Evolutionary conservation across 2,888 invertebrate species (phyloP).

Genomic region (Hermodice carunculata): DNA sequence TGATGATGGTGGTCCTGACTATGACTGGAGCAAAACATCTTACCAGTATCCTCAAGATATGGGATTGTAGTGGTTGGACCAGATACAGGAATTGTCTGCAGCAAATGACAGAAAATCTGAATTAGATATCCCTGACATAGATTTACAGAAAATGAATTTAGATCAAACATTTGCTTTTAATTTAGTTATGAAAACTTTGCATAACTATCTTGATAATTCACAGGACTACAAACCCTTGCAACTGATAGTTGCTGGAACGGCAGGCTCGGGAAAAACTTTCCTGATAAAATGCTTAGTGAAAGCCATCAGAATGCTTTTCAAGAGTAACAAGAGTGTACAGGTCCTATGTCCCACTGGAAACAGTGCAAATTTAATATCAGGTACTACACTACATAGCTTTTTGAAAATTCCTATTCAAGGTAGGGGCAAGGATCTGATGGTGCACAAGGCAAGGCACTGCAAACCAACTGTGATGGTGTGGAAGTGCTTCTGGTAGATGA

Average conservation of each 20-base stretch:
- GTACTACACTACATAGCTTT: constrained; percentile 7
- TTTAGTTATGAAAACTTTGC: neutral
- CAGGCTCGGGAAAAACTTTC: neutral
- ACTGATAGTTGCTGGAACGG: constrained; percentile 2
- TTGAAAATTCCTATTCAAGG: neutral
- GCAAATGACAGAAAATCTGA: neutral
- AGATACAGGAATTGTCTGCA: neutral
- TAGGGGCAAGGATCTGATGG: neutral
- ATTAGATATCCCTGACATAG: constrained; percentile 31
- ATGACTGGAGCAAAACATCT: constrained; percentile 22
- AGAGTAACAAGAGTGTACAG: neutral
- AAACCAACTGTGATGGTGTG: constrained; percentile 2
- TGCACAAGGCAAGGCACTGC: neutral
- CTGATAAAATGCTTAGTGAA: constrained; percentile 6
- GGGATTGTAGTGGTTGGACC: constrained; percentile 26
- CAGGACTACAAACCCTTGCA: neutral
- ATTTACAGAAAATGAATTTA: constrained; percentile 31
- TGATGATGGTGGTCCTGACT: constrained; percentile 44
- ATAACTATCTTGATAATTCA: neutral
- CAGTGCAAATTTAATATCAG: constrained; percentile 7
- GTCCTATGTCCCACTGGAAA: constrained; percentile 2
- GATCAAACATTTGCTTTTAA: constrained; percentile 14
- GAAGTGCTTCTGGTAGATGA: constrained; percentile 6
- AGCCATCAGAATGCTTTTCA: neutral
- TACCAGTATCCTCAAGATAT: constrained; percentile 21